Evolutionary conservation across 2,797 vertebrate species (phyloP), one percentile per base, ranked within the genome.

Genomic region (Thaleichthys pacificus): DNA sequence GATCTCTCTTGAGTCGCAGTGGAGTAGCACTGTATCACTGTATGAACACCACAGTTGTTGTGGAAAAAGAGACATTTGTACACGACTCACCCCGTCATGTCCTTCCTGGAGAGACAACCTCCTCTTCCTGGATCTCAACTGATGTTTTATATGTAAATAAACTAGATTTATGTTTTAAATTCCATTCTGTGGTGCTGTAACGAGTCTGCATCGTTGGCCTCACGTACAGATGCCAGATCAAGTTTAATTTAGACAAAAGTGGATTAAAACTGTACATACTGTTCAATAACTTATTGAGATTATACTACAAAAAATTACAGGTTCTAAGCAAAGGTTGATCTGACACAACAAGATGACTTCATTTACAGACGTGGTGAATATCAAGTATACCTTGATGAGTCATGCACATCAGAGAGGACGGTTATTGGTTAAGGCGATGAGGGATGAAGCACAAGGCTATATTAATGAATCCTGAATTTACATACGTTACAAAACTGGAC

Each of bases 71-170:
- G 54, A 35, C 21, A 54, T 28, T 35, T 17, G 62, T 3, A 4
- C 21, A 19, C 15, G 21, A 61, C 24, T n/a, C 64, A 22, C 6
- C 68, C 3, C 42, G 35, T 22, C 63, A 9, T 38, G 14, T 42
- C 21, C 63, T 32, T 11, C 58, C 35, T n/a, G 24, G 32, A 47
- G 4, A 68, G n/a, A 73, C 22, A 0, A 2, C 19, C 42, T 21
- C 9, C 26, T 30, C 1, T 3, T 63, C 49, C 24, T 47, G 30
- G 62, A 78, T 72, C 30, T 74, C 17, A 75, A 21, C 21, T 67
- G n/a, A 75, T 87, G 85, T 79, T 84, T 82, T 35, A 72, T 70
- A 79, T 91, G 89, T 91, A 89, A 89, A 90, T 91, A 89, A 90
- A 88, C 47, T 63, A 24, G 73, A 80, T 72, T 80, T 88, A 82